Evolutionary conservation across 2,888 invertebrate genomes (phyloP).

Genomic region (Tholera decimalis): DNA sequence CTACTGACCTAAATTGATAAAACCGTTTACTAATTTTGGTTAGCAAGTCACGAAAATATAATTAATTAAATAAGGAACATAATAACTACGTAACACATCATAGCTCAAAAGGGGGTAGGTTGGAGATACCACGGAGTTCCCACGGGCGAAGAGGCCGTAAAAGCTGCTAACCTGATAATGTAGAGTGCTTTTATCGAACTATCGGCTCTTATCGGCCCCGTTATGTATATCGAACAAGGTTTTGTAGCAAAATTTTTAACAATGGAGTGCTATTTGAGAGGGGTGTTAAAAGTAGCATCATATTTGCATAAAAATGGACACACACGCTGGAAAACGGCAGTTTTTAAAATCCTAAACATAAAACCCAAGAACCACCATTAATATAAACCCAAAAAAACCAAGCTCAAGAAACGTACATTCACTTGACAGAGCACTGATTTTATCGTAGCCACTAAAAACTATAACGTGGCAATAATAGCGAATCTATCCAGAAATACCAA

Average conservation of each 20-base stretch:
- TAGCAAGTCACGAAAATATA: constrained; percentile 60
- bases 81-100: background rate
- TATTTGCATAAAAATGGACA: too few species aligned
- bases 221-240: constrained; percentile 9
- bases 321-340: background rate
- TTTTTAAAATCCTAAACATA: background rate
- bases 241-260: background rate
- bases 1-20: constrained; percentile 48
- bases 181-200: constrained; percentile 38
- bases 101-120: constrained; percentile 3
- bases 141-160: constrained; percentile 5
- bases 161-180: constrained; percentile 37
- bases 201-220: constrained; percentile 24
- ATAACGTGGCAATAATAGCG: constrained; percentile 39
- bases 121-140: constrained; percentile 4
- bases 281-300: too few species aligned
- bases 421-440: constrained; percentile 38
- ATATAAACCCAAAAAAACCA: constrained; percentile 4
- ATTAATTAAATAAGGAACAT: constrained; percentile 47
- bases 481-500: constrained; percentile 53
- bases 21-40: constrained; percentile 24
- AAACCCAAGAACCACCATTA: background rate
- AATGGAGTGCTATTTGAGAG: background rate
- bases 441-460: constrained; percentile 47
- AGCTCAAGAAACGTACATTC: constrained; percentile 12